phyloP scores from a whole-genome alignment of 1,140 invertebrate genomes.

The Leptinotarsa defecta region DNA sequence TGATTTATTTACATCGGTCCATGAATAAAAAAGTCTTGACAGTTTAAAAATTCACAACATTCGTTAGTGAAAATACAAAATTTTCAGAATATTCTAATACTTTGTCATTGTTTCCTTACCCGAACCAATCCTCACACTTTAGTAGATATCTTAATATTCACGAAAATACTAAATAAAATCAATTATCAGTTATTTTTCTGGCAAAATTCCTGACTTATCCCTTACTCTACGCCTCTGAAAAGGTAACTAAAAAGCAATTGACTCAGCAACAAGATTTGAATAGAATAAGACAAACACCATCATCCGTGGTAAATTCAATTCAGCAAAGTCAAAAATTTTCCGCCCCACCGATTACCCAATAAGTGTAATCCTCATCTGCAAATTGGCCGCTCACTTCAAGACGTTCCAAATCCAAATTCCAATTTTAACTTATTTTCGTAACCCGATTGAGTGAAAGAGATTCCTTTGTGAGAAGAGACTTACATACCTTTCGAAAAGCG shows the following conservation, averaged over 20 bases:
- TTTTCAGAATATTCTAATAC: too few relatives aligned
- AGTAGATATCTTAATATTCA: too few relatives aligned
- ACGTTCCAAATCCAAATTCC: background rate
- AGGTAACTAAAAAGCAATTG: background rate
- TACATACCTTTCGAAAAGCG: constrained; percentile 3
- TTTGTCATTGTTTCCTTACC: too few relatives aligned
- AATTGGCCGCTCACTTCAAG: background rate
- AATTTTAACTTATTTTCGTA: constrained; percentile 7
- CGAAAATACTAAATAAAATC: too few relatives aligned
- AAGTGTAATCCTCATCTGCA: background rate
- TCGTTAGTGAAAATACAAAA: too few relatives aligned
- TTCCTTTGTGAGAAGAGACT: background rate
- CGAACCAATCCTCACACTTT: too few relatives aligned
- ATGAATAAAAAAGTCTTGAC: too few relatives aligned
- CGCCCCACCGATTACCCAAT: background rate
- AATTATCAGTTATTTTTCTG: too few relatives aligned
- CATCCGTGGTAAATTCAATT: background rate
- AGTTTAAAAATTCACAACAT: too few relatives aligned
- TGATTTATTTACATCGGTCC: too few relatives aligned
- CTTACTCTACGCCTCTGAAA: background rate
- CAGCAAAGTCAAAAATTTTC: background rate
- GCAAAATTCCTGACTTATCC: too few relatives aligned
- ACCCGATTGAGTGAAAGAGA: constrained; percentile 2
- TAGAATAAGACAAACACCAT: background rate
- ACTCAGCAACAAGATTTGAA: constrained; percentile 3